phyloP scores from a whole-genome alignment of 1,140 invertebrate genomes.

The Sycophaga agraensis region DNA sequence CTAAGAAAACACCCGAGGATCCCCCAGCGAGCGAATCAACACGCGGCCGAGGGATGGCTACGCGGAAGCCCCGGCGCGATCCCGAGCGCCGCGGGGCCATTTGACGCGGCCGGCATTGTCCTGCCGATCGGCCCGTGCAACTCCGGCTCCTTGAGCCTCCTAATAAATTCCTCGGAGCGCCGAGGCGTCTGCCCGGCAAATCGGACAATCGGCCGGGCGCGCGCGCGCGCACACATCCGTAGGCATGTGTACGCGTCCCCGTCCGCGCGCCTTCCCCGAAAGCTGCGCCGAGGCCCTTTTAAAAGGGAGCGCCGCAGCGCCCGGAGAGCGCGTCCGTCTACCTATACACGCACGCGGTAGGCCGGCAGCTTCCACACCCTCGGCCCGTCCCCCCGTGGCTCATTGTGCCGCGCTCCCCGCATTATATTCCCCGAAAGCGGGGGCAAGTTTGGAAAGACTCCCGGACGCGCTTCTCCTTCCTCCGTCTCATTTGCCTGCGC shows the following conservation, averaged over 20 bases:
- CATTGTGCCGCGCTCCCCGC: not conserved
- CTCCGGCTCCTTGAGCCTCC: slow-evolving; percentile 10
- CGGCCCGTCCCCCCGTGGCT: not conserved
- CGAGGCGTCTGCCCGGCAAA: not conserved
- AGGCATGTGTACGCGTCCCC: too few relatives aligned
- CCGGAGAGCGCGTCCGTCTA: too few relatives aligned
- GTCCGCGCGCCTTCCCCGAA: too few relatives aligned
- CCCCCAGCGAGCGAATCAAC: too few relatives aligned
- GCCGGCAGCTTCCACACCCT: too few relatives aligned
- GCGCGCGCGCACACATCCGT: too few relatives aligned
- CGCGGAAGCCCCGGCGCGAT: too few relatives aligned
- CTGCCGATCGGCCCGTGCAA: too few relatives aligned
- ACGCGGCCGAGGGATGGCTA: too few relatives aligned
- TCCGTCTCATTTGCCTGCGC: not conserved
- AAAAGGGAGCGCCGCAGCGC: not conserved
- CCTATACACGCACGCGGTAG: too few relatives aligned
- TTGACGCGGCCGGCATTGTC: not conserved
- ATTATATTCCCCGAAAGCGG: not conserved
- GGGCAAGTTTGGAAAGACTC: slow-evolving; percentile 1
- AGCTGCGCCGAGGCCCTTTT: not conserved
- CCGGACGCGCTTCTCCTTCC: slow-evolving; percentile 6
- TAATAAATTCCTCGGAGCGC: slow-evolving; percentile 17
- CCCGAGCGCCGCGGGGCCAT: not conserved
- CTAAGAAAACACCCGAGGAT: too few relatives aligned
- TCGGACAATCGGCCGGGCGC: not conserved